Conservation (phyloP, 2,888 invertebrate genomes). For the Agrochola circellaris region DNA sequence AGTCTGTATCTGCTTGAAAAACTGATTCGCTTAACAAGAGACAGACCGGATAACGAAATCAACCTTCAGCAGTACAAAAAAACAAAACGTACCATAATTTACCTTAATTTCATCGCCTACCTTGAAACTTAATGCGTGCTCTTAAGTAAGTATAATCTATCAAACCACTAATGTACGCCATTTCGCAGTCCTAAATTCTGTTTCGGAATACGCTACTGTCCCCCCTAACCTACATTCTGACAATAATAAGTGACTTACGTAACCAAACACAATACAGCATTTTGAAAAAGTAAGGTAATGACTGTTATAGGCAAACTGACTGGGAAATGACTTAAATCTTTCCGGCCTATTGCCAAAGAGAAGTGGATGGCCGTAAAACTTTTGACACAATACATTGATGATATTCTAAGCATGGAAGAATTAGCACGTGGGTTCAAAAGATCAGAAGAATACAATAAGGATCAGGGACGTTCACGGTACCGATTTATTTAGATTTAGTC, state of each 20-base stretch:
- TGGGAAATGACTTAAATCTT: conserved; percentile 49
- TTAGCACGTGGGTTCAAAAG: neutral
- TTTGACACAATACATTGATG: neutral
- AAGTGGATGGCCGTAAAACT: neutral
- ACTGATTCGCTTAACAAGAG: conserved; percentile 27
- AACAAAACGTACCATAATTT: conserved; percentile 53
- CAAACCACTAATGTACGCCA: conserved; percentile 55
- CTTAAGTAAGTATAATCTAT: conserved; percentile 56
- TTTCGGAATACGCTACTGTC: conserved; percentile 51
- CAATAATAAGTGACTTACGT: conserved; percentile 59
- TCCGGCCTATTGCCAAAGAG: conserved; percentile 56
- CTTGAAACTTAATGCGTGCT: conserved; percentile 55
- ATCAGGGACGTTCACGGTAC: neutral
- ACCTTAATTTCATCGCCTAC: conserved; percentile 53
- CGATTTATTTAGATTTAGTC: neutral
- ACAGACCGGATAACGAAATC: conserved; percentile 24
- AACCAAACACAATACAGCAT: conserved; percentile 61
- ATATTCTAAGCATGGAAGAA: neutral
- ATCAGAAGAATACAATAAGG: neutral
- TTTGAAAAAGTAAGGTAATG: conserved; percentile 63
- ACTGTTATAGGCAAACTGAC: conserved; percentile 43
- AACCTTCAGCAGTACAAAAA: conserved; percentile 54
- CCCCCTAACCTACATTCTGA: conserved; percentile 64
- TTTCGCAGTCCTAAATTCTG: conserved; percentile 48
- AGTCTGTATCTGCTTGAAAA: no score